These are phyloP conservation scores for Cercocebus atys DNA, from an alignment of 2,113 vertebrate species.

Conservation along the genomic window DNA sequence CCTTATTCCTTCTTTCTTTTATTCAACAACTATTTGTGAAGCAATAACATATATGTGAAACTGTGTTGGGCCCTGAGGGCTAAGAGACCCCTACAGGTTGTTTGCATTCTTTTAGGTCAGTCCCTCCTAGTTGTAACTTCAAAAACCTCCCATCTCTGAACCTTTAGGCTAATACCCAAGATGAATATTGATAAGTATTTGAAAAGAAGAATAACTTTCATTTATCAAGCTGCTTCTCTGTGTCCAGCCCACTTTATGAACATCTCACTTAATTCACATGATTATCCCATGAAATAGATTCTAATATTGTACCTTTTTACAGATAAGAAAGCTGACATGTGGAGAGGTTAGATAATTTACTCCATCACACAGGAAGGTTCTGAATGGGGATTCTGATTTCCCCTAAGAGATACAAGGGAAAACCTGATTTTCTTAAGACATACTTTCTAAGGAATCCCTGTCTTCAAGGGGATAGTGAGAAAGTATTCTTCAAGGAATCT, in stretches of 20 bases:
- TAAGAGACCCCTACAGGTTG: neutral
- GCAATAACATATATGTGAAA: neutral
- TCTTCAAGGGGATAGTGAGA: neutral
- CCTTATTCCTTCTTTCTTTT: neutral
- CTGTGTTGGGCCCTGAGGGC: neutral
- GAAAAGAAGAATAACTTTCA: neutral
- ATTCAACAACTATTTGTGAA: neutral
- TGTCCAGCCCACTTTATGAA: neutral
- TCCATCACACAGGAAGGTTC: neutral
- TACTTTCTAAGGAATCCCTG: neutral
- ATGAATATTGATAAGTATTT: neutral
- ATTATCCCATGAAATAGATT: neutral
- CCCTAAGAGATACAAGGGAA: neutral
- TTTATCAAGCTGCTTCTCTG: neutral
- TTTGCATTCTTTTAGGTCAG: neutral
- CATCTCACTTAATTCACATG: neutral
- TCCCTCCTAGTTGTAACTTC: neutral
- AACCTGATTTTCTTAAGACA: neutral
- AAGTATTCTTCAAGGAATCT: neutral
- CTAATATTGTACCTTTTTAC: neutral
- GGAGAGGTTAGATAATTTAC: neutral
- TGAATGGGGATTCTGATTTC: neutral
- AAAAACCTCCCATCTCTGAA: neutral
- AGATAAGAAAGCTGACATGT: neutral
- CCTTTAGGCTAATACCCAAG: neutral